Percentiles rank a stretch among this genome's conserved stretches.
Evolutionary conservation across 1,140 invertebrate species (phyloP).

Genomic region (Eupristina koningsbergeri): DNA sequence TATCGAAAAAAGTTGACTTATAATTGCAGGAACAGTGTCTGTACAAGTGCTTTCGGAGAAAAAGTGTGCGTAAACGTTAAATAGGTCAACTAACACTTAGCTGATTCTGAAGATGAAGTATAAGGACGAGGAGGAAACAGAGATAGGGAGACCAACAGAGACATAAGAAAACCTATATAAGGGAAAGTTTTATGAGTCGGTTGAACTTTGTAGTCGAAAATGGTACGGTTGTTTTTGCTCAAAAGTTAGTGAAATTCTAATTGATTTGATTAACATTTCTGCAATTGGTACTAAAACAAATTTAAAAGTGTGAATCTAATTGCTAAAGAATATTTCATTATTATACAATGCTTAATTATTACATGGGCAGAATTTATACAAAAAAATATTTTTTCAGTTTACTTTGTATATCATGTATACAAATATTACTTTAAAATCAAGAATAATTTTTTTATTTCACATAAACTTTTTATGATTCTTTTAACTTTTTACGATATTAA

Average conservation of each 20-base stretch:
- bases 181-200: slow-evolving; percentile 5
- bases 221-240: not conserved
- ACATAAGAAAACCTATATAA: not conserved
- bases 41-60: not conserved
- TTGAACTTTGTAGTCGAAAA: slow-evolving; percentile 8
- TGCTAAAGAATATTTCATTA: no score
- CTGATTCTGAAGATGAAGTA: not conserved
- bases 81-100: not conserved
- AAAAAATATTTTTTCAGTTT: no score
- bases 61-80: not conserved
- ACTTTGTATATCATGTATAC: no score
- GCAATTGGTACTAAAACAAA: not conserved
- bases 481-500: no score
- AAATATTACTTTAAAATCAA: no score
- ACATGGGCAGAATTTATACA: no score
- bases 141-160: not conserved
- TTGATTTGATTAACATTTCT: slow-evolving; percentile 3
- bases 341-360: no score
- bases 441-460: no score
- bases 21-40: not conserved
- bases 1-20: not conserved
- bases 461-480: no score
- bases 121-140: not conserved
- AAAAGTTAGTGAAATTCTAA: not conserved
- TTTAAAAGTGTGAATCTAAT: no score